Evolutionary conservation across 2,113 vertebrate species (phyloP).

Genomic region (Larimichthys polyactis): DNA sequence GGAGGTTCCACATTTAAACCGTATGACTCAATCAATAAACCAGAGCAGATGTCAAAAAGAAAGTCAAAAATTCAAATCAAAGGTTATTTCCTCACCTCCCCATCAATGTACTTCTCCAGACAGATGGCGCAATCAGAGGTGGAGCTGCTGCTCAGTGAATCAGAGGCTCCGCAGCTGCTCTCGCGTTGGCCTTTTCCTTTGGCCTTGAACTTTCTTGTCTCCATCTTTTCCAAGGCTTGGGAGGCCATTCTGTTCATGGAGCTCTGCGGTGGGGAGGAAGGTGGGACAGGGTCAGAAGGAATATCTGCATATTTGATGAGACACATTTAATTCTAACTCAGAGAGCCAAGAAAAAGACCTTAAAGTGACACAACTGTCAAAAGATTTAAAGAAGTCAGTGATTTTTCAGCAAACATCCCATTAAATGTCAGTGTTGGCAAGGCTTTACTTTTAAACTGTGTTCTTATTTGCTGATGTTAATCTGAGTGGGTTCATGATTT

Average conservation of each 20-base stretch:
- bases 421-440: neutral
- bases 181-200: slow-evolving; percentile 92
- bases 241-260: slow-evolving; percentile 98
- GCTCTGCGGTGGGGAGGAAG: slow-evolving; percentile 82
- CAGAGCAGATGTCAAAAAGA: neutral
- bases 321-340: neutral
- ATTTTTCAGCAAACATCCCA: neutral
- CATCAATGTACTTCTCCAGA: slow-evolving; percentile 98
- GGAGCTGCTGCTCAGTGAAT: slow-evolving; percentile 96
- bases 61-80: neutral
- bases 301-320: neutral
- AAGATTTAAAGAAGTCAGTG: too few relatives aligned
- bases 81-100: slow-evolving; percentile 88
- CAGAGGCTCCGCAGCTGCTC: slow-evolving; percentile 91
- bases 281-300: neutral
- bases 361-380: neutral
- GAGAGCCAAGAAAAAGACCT: too few relatives aligned
- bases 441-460: neutral
- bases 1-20: neutral
- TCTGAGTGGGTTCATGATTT: neutral
- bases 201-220: slow-evolving; percentile 97
- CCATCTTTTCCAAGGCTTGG: slow-evolving; percentile 99
- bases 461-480: neutral
- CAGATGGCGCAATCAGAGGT: slow-evolving; percentile 99
- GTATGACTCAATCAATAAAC: neutral